A percentile compares a stretch with the other conserved stretches of the same genome.
Conservation (phyloP, 1,140 invertebrate genomes). For the Scaptomyza hsui region DNA sequence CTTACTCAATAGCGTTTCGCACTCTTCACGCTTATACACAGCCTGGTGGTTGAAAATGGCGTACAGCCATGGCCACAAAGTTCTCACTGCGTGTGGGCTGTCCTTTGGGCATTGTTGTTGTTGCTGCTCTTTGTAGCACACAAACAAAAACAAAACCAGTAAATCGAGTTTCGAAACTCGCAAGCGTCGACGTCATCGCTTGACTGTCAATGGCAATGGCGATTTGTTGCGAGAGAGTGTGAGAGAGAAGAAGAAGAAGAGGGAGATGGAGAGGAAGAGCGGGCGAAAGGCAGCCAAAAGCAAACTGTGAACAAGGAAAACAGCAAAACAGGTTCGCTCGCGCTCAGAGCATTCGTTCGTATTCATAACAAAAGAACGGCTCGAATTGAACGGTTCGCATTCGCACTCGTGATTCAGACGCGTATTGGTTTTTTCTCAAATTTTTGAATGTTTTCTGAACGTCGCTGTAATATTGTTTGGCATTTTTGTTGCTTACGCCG, state of each 20-base stretch:
- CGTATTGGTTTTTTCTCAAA: conserved; percentile 30
- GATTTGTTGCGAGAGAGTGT: conserved; percentile 29
- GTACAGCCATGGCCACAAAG: conserved; percentile 56
- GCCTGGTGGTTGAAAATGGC: conserved; percentile 74
- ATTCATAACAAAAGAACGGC: conserved; percentile 83
- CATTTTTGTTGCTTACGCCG: conserved; percentile 35
- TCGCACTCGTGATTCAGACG: conserved; percentile 57
- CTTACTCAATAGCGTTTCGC: conserved; percentile 10
- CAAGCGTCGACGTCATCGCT: conserved; percentile 42
- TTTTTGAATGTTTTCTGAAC: conserved; percentile 49
- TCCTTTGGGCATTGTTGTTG: conserved; percentile 49
- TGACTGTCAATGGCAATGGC: conserved; percentile 67
- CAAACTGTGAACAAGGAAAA: conserved; percentile 32
- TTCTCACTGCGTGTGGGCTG: conserved; percentile 64
- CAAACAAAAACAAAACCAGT: conserved; percentile 53
- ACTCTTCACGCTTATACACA: conserved; percentile 12
- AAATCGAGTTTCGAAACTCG: conserved; percentile 58
- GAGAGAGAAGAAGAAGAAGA: conserved; percentile 13
- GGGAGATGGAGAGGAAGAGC: conserved; percentile 37
- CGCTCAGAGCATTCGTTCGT: conserved; percentile 52
- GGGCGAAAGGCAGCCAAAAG: conserved; percentile 13
- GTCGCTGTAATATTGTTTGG: conserved; percentile 23
- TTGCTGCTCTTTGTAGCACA: conserved; percentile 14
- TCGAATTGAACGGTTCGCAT: conserved; percentile 80
- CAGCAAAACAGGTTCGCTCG: conserved; percentile 77